phyloP scores from a whole-genome alignment of 1,140 invertebrate species.

The Dendroctonus valens region DNA sequence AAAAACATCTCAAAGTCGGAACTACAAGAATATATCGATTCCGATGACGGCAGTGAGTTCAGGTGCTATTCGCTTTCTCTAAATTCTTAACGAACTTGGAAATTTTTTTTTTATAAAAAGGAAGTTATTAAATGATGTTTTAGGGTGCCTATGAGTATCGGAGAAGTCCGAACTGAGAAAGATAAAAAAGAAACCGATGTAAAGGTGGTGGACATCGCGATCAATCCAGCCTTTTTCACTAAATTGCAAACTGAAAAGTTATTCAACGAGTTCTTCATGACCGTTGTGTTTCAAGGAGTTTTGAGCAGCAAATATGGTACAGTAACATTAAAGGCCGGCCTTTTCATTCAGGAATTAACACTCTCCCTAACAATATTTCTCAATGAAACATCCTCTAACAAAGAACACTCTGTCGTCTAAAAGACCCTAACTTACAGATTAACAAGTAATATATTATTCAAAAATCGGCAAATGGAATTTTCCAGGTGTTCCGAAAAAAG shows the following conservation, averaged over 20 bases:
- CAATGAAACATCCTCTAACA: too few relatives aligned
- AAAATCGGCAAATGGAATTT: too few relatives aligned
- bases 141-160: slow-evolving; percentile 85
- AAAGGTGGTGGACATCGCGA: slow-evolving; percentile 74
- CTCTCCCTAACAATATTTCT: too few relatives aligned
- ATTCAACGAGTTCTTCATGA: slow-evolving; percentile 74
- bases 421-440: too few relatives aligned
- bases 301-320: slow-evolving; percentile 68
- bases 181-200: slow-evolving; percentile 74
- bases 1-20: slow-evolving; percentile 77
- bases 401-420: too few relatives aligned
- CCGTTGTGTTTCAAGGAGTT: slow-evolving; percentile 60
- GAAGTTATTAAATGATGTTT: background rate
- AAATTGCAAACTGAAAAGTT: slow-evolving; percentile 66
- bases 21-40: slow-evolving; percentile 67
- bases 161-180: slow-evolving; percentile 69
- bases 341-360: too few relatives aligned
- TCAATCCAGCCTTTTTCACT: slow-evolving; percentile 69
- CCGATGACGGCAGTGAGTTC: slow-evolving; percentile 69
- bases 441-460: too few relatives aligned
- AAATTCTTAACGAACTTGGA: background rate
- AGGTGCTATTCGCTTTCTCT: slow-evolving; percentile 1
- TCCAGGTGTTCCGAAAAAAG: too few relatives aligned
- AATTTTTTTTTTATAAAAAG: background rate
- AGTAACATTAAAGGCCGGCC: too few relatives aligned